These are phyloP conservation scores for Gnathonemus echidnorhynchus DNA, from an alignment of 2,113 vertebrate genomes.

Conservation along the genomic window DNA sequence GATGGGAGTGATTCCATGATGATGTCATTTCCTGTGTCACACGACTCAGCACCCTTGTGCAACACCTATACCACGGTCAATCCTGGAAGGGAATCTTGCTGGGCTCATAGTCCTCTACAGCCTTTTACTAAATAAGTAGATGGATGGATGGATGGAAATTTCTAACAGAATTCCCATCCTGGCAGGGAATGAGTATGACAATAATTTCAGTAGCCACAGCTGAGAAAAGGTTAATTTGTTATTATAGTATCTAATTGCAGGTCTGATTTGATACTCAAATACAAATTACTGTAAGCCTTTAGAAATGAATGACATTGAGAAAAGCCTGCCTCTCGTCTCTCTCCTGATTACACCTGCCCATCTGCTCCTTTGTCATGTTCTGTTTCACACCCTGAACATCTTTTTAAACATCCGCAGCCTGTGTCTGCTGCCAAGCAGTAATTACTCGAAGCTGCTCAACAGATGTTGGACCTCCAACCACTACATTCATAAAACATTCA, in stretches of 20 bases:
- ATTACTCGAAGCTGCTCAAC: neutral
- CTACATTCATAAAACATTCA: slow-evolving; percentile 13
- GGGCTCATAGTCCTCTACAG: neutral
- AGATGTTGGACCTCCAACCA: neutral
- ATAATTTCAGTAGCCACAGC: neutral
- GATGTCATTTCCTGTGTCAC: neutral
- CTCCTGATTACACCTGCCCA: slow-evolving; percentile 2
- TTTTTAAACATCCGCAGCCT: slow-evolving; percentile 7
- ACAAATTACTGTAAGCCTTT: neutral
- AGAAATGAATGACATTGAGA: neutral
- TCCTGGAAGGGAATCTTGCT: neutral
- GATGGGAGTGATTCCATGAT: neutral
- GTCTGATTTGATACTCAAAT: neutral
- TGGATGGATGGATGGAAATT: neutral
- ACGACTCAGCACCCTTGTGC: neutral
- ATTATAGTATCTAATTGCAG: neutral
- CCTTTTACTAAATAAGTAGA: neutral
- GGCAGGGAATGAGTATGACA: neutral
- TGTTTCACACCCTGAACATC: neutral
- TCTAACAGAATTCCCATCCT: neutral
- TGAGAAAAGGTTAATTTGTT: neutral
- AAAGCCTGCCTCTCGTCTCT: neutral
- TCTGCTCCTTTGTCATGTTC: neutral
- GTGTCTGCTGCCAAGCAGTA: neutral
- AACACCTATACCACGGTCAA: neutral